phyloP scores from a whole-genome alignment of 2,113 vertebrate genomes.

The Bubalus kerabau region DNA sequence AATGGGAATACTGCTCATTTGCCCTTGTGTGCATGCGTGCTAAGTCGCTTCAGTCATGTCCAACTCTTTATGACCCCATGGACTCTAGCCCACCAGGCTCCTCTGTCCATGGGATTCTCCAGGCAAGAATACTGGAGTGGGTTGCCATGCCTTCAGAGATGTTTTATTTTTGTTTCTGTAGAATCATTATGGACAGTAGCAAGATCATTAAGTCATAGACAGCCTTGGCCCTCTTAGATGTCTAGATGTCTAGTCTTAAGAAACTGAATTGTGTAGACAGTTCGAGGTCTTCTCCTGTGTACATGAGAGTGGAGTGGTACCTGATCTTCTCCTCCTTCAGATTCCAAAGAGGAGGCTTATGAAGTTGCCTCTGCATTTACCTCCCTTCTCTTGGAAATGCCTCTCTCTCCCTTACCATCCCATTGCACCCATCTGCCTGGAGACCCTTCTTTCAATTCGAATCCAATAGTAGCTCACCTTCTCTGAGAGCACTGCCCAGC shows the following conservation, averaged over 20 bases:
- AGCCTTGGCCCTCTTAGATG: not conserved
- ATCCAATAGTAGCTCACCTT: not conserved
- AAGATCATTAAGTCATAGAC: not conserved
- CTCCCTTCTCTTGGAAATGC: not conserved
- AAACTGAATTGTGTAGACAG: not conserved
- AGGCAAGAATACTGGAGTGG: not conserved
- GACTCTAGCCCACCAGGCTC: not conserved
- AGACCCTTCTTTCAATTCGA: not conserved
- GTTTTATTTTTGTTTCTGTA: not conserved
- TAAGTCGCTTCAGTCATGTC: not conserved
- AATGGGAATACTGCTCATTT: no score
- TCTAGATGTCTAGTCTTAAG: not conserved
- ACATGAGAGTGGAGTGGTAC: not conserved
- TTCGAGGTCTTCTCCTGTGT: not conserved
- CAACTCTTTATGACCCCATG: not conserved
- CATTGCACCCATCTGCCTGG: not conserved
- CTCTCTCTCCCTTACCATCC: no score
- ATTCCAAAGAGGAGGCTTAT: not conserved
- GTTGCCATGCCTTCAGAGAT: not conserved
- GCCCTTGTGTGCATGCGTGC: not conserved
- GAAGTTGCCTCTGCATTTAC: not conserved
- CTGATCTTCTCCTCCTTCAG: not conserved
- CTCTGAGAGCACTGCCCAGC: not conserved
- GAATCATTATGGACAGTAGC: not conserved
- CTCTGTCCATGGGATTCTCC: not conserved